phyloP scores from a whole-genome alignment of 2,888 invertebrate species.

The Cephus runcator region DNA sequence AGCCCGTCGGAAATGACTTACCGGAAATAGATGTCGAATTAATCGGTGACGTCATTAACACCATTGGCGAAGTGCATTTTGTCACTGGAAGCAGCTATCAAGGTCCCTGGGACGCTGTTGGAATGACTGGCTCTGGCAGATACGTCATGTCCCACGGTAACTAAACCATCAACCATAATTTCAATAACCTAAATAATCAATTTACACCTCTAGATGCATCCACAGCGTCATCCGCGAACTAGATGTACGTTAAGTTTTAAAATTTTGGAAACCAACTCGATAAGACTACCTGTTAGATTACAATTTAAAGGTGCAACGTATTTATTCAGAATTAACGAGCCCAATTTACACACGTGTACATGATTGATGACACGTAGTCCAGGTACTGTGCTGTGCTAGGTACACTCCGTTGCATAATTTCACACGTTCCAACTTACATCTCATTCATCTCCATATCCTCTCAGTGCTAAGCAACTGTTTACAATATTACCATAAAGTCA shows the following conservation, averaged over 20 bases:
- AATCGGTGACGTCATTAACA: constrained; percentile 21
- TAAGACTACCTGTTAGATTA: neutral
- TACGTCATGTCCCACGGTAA: constrained; percentile 73
- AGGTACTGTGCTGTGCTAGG: no score
- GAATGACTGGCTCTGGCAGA: constrained; percentile 72
- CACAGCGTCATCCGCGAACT: neutral
- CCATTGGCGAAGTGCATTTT: constrained; percentile 45
- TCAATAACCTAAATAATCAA: neutral
- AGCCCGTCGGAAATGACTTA: neutral
- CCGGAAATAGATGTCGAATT: constrained; percentile 5
- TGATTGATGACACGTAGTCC: neutral
- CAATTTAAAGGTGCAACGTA: neutral
- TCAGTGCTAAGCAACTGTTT: neutral
- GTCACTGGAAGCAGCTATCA: constrained; percentile 71
- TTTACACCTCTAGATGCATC: neutral
- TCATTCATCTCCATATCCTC: neutral
- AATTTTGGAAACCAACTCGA: no score
- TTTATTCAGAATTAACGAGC: neutral
- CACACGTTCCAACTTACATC: neutral
- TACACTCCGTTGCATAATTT: neutral
- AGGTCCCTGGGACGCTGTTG: constrained; percentile 71
- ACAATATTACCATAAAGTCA: neutral
- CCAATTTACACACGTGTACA: neutral
- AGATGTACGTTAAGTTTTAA: no score
- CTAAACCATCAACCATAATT: constrained; percentile 13